Base-by-base conservation (phyloP, 2,797 vertebrate genomes). In the Peromyscus aztecus region DNA sequence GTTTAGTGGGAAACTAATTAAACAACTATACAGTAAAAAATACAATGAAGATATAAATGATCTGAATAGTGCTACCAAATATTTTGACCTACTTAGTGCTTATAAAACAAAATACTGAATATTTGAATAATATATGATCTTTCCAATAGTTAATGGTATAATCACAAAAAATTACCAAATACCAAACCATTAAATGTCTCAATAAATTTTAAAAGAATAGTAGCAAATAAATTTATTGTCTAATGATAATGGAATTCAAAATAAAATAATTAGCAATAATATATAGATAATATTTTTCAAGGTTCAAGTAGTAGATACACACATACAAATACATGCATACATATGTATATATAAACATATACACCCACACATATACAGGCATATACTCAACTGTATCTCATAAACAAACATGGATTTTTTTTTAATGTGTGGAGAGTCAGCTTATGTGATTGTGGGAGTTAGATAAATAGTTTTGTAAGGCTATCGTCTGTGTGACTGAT, bases 241-340 rank as follows among this genome's bases (percentile, higher is more conserved):
- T 84, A 4, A 55, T 90, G 49, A 71, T 46, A 89, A 65, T 73
- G n/a, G 7, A 90, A 90, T 93, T 77, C 49, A 86, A 61, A 59
- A 55, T 69, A 78, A 78, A 71, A 78, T 91, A 29, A 52, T 76
- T 49, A 84, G 14, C 43, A 91, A 43, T 59, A 69, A 23, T 21
- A 24, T 52, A 90, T 43, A 4, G 6, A 61, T 75, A 17, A 37
- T 40, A 69, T 37, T 40, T 57, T 24, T 89, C 29, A 57, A 88
- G 16, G 4, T 65, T 86, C 43, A 86, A 61, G 1, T 1, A 65
- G 37, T 57, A 90, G 19, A n/a, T 46, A 76, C 23, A 27, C 57
- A 46, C 86, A 37, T 69, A 88, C 40, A 77, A 17, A 63, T 49
- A 63, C 19, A 63, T 49, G 75, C 10, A 67, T 43, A 63, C 37